Evolutionary conservation across 2,797 vertebrate species (phyloP).

Genomic region (Rhinichthys osculus): DNA sequence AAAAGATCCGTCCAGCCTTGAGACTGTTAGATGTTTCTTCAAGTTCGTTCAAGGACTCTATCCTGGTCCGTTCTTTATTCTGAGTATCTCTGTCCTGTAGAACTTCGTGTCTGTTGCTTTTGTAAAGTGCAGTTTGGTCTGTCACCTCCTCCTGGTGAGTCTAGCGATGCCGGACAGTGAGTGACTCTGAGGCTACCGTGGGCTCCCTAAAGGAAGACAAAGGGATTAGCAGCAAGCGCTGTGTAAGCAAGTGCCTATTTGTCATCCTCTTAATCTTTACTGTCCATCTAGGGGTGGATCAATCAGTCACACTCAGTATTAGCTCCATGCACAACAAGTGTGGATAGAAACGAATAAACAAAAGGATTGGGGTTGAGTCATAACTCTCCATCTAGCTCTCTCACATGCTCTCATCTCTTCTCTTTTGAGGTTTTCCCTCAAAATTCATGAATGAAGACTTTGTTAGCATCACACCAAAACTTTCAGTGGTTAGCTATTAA

Average conservation of each 20-base stretch:
- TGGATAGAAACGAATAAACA: slow-evolving; percentile 49
- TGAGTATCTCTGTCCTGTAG: slow-evolving; percentile 26
- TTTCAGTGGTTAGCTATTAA: neutral
- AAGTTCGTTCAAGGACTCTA: slow-evolving; percentile 4
- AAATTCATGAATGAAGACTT: neutral
- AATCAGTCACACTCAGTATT: slow-evolving; percentile 77
- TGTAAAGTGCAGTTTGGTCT: slow-evolving; percentile 41
- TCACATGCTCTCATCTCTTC: neutral
- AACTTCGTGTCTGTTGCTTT: slow-evolving; percentile 40
- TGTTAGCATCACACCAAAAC: neutral
- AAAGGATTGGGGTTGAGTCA: slow-evolving; percentile 45
- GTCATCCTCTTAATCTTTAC: slow-evolving; percentile 98
- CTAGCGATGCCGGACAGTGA: slow-evolving; percentile 62
- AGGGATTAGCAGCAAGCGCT: slow-evolving; percentile 84
- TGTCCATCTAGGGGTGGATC: slow-evolving; percentile 83
- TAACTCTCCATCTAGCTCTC: slow-evolving; percentile 22
- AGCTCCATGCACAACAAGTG: slow-evolving; percentile 56
- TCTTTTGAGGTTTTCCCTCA: neutral
- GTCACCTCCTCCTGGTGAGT: slow-evolving; percentile 52
- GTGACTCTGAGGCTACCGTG: slow-evolving; percentile 67
- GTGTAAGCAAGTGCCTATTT: slow-evolving; percentile 88
- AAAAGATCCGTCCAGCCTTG: neutral
- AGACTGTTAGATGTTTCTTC: slow-evolving; percentile 5
- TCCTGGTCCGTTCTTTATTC: slow-evolving; percentile 21
- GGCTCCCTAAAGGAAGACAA: slow-evolving; percentile 75